Base-by-base conservation (phyloP, 2,888 invertebrate genomes). In the Torymus texanus region DNA sequence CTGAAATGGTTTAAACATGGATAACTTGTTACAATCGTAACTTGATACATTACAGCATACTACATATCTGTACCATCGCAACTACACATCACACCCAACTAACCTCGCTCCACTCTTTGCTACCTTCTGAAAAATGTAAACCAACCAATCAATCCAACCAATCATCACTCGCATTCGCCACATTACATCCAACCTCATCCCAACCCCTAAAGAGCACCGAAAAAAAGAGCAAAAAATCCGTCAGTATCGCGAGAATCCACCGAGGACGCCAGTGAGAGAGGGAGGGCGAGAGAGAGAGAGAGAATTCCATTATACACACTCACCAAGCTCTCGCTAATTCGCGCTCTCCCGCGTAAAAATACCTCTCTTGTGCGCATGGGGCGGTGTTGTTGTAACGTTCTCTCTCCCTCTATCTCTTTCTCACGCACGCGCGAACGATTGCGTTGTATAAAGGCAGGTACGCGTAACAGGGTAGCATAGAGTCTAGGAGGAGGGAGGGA, bases 401-500 rank as follows among this genome's bases (percentile, higher is more conserved):
- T 0, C 5, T 5, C 41, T 8, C 41, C 8, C 8, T 29, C 29
- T 29, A 8, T 29, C 41, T 41, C 8, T 29, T 3, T 4, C 5
- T 29, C 29, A 8, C 8, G 8, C 41, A 8, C 41, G 8, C 29
- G 29, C 29, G 18, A 21, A 50, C 77, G 68, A 21, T 21, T 21
- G 21, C 21, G 21, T 21, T 21, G 21, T 21, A 58, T 41, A 41
- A 41, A 41, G 41, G 81, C 81, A 82, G 80, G 82, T 82, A 83
- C 73, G 82, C 81, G 82, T 81, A 81, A 66, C 81, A 81, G 81
- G 81, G 74, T 68, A 77, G 65, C 79, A 81, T 68, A 78, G 91
- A 91, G 24, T 11, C 21, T 91, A 78, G 67, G 82, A 75, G 80
- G 81, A 78, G 76, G 82, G 78, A 65, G 74, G 79, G 77, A 41